Conservation (phyloP, 2,888 invertebrate species). For the Schrankia costaestrigalis region DNA sequence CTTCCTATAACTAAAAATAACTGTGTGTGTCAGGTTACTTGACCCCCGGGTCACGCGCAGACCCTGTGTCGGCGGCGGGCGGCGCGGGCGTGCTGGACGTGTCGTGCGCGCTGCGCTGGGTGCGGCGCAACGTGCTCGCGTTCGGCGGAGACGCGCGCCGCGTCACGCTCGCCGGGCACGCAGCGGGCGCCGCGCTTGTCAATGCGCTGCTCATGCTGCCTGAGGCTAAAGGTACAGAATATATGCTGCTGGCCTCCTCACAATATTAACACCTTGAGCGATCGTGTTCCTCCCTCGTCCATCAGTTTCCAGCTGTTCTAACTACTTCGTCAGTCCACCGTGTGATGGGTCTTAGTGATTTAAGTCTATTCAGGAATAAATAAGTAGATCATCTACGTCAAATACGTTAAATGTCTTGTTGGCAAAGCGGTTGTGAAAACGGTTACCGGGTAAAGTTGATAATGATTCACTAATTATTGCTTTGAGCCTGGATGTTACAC, state of each 20-base stretch:
- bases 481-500: too few species aligned
- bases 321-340: not conserved
- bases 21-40: conserved; percentile 67
- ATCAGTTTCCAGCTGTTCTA: too few species aligned
- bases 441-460: too few species aligned
- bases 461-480: too few species aligned
- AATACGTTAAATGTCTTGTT: too few species aligned
- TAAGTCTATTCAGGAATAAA: too few species aligned
- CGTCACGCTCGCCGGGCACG: conserved; percentile 92
- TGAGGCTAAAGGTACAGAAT: conserved; percentile 83
- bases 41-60: conserved; percentile 49
- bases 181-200: conserved; percentile 91
- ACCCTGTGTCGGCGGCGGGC: conserved; percentile 51
- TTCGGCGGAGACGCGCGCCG: conserved; percentile 94
- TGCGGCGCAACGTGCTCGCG: conserved; percentile 89
- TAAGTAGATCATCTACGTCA: too few species aligned
- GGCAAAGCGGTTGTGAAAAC: too few species aligned
- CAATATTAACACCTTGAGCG: too few species aligned
- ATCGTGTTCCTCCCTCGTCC: too few species aligned
- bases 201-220: conserved; percentile 92
- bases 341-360: not conserved
- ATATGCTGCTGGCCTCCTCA: not conserved
- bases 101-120: conserved; percentile 90
- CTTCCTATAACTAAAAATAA: too few species aligned
- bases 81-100: conserved; percentile 86